Evolutionary conservation across 2,888 invertebrate genomes (phyloP).

Genomic region (Cantharis rufa): DNA sequence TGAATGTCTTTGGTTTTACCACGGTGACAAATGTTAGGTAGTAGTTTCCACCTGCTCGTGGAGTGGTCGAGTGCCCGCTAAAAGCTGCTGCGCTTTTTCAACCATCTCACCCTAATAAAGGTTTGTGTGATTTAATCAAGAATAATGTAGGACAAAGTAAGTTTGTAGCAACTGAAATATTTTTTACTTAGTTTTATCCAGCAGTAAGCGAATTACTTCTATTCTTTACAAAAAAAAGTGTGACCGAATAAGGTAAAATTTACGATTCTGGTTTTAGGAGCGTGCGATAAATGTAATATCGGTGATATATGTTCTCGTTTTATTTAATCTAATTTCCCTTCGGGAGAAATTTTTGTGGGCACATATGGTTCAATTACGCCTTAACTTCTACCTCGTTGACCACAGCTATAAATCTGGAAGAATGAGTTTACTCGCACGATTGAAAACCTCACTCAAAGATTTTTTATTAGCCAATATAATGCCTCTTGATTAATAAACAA

Average conservation of each 20-base stretch:
- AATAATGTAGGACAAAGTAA: constrained; percentile 32
- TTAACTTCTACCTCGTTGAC: constrained; percentile 46
- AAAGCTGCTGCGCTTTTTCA: constrained; percentile 26
- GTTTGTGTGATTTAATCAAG: constrained; percentile 41
- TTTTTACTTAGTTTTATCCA: constrained; percentile 21
- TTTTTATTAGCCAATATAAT: constrained; percentile 8
- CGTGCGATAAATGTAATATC: constrained; percentile 26
- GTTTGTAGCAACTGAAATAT: constrained; percentile 20
- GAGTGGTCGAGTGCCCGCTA: constrained; percentile 24
- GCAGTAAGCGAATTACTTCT: constrained; percentile 20
- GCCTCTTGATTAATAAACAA: constrained; percentile 1
- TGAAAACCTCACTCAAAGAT: constrained; percentile 13
- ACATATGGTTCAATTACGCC: constrained; percentile 46
- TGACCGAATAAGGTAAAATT: constrained; percentile 19
- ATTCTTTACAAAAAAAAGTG: constrained; percentile 21
- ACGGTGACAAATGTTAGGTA: constrained; percentile 26
- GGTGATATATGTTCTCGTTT: constrained; percentile 29
- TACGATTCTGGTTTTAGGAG: constrained; percentile 26
- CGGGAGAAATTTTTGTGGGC: constrained; percentile 37
- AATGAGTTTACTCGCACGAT: constrained; percentile 23
- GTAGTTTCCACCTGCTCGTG: constrained; percentile 29
- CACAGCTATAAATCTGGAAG: constrained; percentile 40
- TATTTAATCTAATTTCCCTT: constrained; percentile 31
- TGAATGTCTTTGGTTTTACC: constrained; percentile 6
- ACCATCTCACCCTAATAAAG: constrained; percentile 31